Percentiles rank a stretch among this genome's conserved stretches.
Conservation (phyloP, 2,797 vertebrate genomes). For the Halcyon badia region DNA sequence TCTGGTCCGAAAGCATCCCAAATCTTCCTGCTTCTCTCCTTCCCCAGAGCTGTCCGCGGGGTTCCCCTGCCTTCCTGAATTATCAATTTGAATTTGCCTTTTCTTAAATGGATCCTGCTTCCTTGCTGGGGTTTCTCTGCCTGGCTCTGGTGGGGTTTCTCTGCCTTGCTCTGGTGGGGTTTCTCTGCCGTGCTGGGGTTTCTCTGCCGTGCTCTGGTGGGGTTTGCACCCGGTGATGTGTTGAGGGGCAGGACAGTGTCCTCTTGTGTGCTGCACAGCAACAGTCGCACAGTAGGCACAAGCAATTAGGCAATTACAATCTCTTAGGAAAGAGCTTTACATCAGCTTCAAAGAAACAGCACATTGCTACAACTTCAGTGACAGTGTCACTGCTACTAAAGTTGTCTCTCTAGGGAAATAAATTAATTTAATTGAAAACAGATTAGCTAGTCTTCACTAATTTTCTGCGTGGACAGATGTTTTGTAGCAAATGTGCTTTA, state of each 20-base stretch:
- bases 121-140: background rate
- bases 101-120: background rate
- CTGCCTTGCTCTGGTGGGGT: background rate
- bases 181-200: background rate
- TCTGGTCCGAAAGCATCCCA: background rate
- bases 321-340: background rate
- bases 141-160: background rate
- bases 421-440: background rate
- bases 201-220: background rate
- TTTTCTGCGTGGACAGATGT: background rate
- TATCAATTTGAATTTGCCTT: background rate
- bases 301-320: background rate
- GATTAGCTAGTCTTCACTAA: background rate
- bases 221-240: fast-evolving
- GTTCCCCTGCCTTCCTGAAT: background rate
- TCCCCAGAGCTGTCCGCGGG: background rate
- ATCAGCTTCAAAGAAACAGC: background rate
- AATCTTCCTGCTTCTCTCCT: background rate
- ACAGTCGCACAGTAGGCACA: fast-evolving
- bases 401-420: background rate
- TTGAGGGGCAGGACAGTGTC: background rate
- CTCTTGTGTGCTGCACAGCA: background rate
- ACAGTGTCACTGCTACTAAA: background rate
- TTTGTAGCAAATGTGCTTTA: background rate
- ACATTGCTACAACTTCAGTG: background rate